phyloP scores from a whole-genome alignment of 2,797 vertebrate genomes.

The Pelodytes ibericus region DNA sequence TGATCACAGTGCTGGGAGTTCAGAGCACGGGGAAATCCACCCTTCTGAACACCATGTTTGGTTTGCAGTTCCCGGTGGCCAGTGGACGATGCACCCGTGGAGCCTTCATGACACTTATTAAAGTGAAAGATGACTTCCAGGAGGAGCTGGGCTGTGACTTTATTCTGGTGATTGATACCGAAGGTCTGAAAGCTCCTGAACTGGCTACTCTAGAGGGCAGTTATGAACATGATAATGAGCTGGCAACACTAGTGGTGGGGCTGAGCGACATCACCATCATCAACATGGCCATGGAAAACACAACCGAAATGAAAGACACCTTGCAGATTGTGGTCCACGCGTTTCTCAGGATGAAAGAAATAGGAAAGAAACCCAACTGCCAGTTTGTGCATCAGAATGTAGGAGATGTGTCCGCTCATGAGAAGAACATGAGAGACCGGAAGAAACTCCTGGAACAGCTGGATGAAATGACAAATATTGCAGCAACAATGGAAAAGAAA shows the following conservation, averaged over 20 bases:
- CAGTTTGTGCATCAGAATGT: conserved; percentile 45
- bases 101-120: conserved; percentile 39
- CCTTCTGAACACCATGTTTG: conserved; percentile 52
- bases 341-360: conserved; percentile 43
- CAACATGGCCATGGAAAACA: conserved; percentile 62
- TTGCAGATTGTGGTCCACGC: conserved; percentile 45
- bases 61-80: conserved; percentile 30
- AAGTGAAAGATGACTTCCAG: conserved; percentile 16
- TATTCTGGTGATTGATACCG: conserved; percentile 43
- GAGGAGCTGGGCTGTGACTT: conserved; percentile 27
- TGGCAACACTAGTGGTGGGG: conserved; percentile 64
- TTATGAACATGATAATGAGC: conserved; percentile 38
- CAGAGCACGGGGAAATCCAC: conserved; percentile 45
- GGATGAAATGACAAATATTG: conserved; percentile 49
- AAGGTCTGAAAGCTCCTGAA: conserved; percentile 35
- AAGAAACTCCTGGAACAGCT: conserved; percentile 25
- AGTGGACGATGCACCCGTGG: conserved; percentile 31
- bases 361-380: conserved; percentile 38
- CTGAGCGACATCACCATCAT: conserved; percentile 68
- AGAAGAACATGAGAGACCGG: neutral
- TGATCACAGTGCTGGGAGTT: conserved; percentile 64
- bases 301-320: conserved; percentile 54
- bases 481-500: conserved; percentile 61
- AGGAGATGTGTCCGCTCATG: conserved; percentile 30
- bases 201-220: conserved; percentile 20